Base-by-base conservation (phyloP, 2,113 vertebrate species). In the Bubo blakistoni region DNA sequence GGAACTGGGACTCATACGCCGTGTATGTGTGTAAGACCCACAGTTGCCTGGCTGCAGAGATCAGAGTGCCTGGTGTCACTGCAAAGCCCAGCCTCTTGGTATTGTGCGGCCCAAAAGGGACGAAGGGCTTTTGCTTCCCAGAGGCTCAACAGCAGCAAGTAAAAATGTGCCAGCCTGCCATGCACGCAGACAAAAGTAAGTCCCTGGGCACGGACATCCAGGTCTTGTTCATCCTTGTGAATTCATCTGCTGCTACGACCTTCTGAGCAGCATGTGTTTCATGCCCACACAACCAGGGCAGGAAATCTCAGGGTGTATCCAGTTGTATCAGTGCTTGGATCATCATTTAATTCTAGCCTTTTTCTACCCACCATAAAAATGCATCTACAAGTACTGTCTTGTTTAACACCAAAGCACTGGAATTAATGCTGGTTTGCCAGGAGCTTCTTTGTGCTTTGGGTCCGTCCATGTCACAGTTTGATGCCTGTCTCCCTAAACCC, bases 331-430 rank as follows among this genome's bases (percentile, higher is more conserved):
- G 9, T 17, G 44, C 19, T 17, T 22, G 46, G 51, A 18, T 58
- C 57, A 42, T 13, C 36, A 10, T 7, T 80, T 57, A 19, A 29
- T 44, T 58, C 36, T 6, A 69, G 29, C 17, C 21, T 63, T 67
- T 57, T 62, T 49, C 54, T 11, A 18, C 16, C 8, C 29, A 9
- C 5, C 27, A 9, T 62, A 40, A 44, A 79, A 73, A 79, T 11
- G 8, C 10, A 52, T 16, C 27, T 63, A 4, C 14, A 16, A 34
- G 12, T 52, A 12, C 13, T 84, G 34, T 29, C 29, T 19, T 21
- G 15, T 63, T 46, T n/a, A 62, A 26, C 42, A 44, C 25, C 1
- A 0, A 70, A 52, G 25, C 4, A 0, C 30, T 63, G 36, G 10
- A 12, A 17, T 32, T 52, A 6, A 15, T 9, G 16, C 7, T 44